phyloP scores from a whole-genome alignment of 2,888 invertebrate species.

The Cacoxenus indagator region DNA sequence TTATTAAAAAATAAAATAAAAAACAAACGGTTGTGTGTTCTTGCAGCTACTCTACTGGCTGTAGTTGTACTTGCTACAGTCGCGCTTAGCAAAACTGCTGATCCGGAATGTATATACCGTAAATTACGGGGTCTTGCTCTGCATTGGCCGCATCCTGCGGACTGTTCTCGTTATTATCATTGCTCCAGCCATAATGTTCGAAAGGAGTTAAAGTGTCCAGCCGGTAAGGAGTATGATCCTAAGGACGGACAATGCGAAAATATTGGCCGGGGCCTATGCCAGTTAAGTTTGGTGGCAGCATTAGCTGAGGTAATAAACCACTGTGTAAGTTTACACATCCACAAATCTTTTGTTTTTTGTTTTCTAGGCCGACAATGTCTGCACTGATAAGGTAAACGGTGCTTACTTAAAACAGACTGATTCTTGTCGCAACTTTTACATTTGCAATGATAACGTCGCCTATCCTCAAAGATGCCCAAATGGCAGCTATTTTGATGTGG shows the following conservation, averaged over 20 bases:
- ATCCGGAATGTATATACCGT: constrained; percentile 61
- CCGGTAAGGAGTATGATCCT: constrained; percentile 55
- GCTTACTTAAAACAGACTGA: constrained; percentile 43
- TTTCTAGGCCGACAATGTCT: constrained; percentile 42
- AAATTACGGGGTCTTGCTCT: constrained; percentile 45
- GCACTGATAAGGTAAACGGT: constrained; percentile 47
- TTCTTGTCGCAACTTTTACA: constrained; percentile 51
- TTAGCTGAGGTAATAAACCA: constrained; percentile 40
- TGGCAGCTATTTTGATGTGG: constrained; percentile 50
- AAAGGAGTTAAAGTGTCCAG: constrained; percentile 52
- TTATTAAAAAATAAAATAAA: neutral
- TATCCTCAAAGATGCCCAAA: constrained; percentile 51
- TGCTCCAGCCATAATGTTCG: constrained; percentile 53
- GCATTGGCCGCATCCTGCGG: constrained; percentile 59
- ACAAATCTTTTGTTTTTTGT: neutral
- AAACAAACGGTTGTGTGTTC: neutral
- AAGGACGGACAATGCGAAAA: constrained; percentile 52
- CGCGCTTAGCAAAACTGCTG: constrained; percentile 50
- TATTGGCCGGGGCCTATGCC: constrained; percentile 49
- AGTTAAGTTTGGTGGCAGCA: constrained; percentile 46
- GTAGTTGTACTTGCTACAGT: constrained; percentile 53
- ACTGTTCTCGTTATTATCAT: constrained; percentile 58
- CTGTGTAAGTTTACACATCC: neutral
- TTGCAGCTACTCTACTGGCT: constrained; percentile 55
- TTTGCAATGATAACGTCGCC: constrained; percentile 52